These are phyloP conservation scores for Rhinophrynus dorsalis DNA, from an alignment of 2,797 vertebrate species.

Conservation along the genomic window DNA sequence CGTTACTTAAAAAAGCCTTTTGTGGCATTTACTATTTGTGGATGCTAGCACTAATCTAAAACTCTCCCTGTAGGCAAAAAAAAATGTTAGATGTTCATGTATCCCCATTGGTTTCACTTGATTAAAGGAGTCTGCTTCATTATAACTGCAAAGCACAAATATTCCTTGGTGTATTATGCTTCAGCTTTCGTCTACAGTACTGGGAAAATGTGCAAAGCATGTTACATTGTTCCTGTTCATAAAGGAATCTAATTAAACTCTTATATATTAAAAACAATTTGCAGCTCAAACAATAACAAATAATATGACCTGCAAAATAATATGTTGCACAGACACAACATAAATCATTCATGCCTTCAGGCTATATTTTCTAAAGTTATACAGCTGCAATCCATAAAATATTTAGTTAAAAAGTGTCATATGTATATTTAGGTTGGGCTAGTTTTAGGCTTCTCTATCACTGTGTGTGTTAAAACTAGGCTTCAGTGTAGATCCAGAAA, in stretches of 20 bases:
- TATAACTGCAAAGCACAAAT: conserved; percentile 55
- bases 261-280: neutral
- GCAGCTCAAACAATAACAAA: neutral
- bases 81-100: conserved; percentile 58
- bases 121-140: conserved; percentile 63
- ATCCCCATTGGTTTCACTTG: conserved; percentile 66
- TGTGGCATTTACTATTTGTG: conserved; percentile 65
- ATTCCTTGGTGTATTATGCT: conserved; percentile 51
- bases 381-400: neutral
- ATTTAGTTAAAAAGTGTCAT: neutral
- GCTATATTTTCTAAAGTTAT: neutral
- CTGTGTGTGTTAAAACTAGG: neutral
- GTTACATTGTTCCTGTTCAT: conserved; percentile 8
- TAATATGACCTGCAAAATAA: neutral
- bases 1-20: conserved; percentile 62
- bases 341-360: neutral
- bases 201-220: neutral
- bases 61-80: conserved; percentile 67
- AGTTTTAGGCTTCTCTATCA: neutral
- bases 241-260: neutral
- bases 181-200: conserved; percentile 39
- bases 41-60: conserved; percentile 74
- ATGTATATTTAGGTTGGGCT: neutral
- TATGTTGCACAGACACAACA: neutral
- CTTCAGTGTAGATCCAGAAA: conserved; percentile 51